Conservation (phyloP, 2,888 invertebrate species). For the Diadegma fenestrale region DNA sequence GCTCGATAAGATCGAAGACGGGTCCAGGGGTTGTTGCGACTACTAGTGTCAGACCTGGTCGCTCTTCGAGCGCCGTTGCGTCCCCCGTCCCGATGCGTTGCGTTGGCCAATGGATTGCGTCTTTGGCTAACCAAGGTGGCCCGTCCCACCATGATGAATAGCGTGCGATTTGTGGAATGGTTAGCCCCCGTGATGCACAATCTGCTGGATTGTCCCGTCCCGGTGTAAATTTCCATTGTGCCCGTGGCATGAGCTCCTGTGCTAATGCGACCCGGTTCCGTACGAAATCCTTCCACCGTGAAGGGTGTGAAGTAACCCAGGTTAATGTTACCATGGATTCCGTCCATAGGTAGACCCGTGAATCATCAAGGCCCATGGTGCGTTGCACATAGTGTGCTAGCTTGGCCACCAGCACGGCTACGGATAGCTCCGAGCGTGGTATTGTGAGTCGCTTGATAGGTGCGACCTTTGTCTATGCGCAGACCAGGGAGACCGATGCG, state of each 20-base stretch:
- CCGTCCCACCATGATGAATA: not conserved
- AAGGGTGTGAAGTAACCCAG: slow-evolving; percentile 5
- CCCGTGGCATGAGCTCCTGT: not conserved
- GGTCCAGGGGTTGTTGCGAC: not conserved
- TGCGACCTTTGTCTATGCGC: slow-evolving; percentile 42
- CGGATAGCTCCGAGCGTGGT: slow-evolving; percentile 72
- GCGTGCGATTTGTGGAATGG: not conserved
- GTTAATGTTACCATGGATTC: not conserved
- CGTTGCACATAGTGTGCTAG: not conserved
- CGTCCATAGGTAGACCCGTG: not conserved
- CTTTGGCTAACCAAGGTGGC: not conserved
- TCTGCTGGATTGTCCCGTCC: slow-evolving; percentile 22
- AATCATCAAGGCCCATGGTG: not conserved
- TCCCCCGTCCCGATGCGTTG: not conserved
- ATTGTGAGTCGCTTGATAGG: slow-evolving; percentile 67
- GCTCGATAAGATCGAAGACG: not conserved
- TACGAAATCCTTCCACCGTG: slow-evolving; percentile 21
- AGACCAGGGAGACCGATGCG: not conserved
- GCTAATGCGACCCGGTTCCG: not conserved
- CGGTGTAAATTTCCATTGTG: not conserved
- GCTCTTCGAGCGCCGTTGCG: not conserved
- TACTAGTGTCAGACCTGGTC: not conserved
- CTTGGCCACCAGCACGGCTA: slow-evolving; percentile 61
- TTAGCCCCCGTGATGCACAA: slow-evolving; percentile 7
- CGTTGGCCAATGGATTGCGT: not conserved